phyloP scores from a whole-genome alignment of 2,797 vertebrate genomes.

The Tokudaia tokunoshimensis region DNA sequence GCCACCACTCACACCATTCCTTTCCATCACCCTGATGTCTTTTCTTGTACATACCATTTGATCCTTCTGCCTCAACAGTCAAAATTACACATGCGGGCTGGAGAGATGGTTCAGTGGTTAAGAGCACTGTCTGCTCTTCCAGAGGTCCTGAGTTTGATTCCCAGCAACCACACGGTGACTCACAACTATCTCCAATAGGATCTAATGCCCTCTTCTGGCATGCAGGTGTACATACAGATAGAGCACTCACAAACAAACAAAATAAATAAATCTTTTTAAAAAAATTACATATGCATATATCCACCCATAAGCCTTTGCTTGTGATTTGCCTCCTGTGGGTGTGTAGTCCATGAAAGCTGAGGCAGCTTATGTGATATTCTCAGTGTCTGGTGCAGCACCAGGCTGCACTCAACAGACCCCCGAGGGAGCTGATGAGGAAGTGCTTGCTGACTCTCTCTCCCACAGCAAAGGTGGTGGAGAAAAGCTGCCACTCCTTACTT shows the following conservation, averaged over 20 bases:
- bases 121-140: no score
- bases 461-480: background rate
- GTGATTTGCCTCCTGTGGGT: background rate
- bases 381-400: background rate
- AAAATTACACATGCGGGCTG: background rate
- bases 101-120: no score
- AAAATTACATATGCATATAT: no score
- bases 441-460: background rate
- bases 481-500: background rate
- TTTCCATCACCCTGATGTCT: background rate
- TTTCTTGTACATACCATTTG: background rate
- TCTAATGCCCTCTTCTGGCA: no score
- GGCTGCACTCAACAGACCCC: background rate
- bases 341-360: background rate
- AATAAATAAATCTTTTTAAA: no score
- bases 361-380: background rate
- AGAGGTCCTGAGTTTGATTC: no score
- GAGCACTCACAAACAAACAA: no score
- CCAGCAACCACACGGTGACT: no score
- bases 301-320: background rate
- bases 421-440: background rate
- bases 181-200: no score
- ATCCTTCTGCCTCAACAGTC: background rate
- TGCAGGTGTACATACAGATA: no score
- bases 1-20: background rate